Evolutionary conservation across 2,113 vertebrate species (phyloP), one percentile per base, ranked within the genome.

Genomic region (Oryzias javanicus): DNA sequence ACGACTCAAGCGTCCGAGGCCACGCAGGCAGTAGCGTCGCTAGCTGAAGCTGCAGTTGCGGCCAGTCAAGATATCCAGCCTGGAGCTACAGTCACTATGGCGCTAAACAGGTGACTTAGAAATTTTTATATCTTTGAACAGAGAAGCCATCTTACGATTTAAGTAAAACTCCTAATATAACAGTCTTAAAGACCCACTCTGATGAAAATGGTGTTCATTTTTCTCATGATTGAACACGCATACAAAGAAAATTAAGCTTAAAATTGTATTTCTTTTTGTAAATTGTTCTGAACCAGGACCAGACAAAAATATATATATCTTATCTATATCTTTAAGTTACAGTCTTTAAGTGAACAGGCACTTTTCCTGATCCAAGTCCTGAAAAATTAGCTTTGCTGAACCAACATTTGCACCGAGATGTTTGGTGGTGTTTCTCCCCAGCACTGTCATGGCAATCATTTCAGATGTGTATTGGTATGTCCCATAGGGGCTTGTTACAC

Each of bases 21-120:
- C 79, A 98, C 94, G 35, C 96, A 99, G 88, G 97, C 97, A 0
- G 97, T 98, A 48, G 97, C 97, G 0, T 98, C 97, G 0, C 67
- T 99, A 71, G 97, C 97, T 6, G 96, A 99, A 87, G 96, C 96
- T 0, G 97, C 96, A 0, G 95, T 98, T 12, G 95, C 95, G 1
- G 96, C 97, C 22, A 96, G 96, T 46, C 96, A 98, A 63, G 96
- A 98, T 89, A 96, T 98, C 67, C 95, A 96, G 4, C 87, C 92
- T 8, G 96, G 96, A 77, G 93, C 95, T 5, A 99, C 97, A 0
- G 96, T 99, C 81, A 98, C 97, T 71, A 99, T 99, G 97, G 96
- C 97, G 0, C 93, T 99, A 55, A 99, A 98, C 94, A 98, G 96
- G 97, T 99, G 57, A 58, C 49, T 17, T 3, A 2, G 35, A 14